Percentiles rank a stretch among this genome's conserved stretches.
Conservation (phyloP, 2,888 invertebrate species). For the Orchesella flavescens region DNA sequence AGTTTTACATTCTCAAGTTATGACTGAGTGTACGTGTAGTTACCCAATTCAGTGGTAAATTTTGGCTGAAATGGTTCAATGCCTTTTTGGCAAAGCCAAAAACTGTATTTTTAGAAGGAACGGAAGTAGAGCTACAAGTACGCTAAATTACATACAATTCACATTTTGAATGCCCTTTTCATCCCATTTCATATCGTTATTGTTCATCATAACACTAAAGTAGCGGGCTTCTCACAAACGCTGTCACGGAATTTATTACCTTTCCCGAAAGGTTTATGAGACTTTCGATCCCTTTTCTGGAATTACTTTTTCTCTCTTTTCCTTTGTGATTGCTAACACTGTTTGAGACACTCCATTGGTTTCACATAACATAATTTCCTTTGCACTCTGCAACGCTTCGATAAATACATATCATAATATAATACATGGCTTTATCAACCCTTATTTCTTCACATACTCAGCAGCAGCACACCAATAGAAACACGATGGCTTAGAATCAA, state of each 20-base stretch:
- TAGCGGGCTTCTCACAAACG: conserved; percentile 26
- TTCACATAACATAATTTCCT: conserved; percentile 10
- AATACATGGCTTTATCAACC: conserved; percentile 21
- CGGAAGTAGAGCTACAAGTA: conserved; percentile 19
- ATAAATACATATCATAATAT: conserved; percentile 17
- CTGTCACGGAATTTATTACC: conserved; percentile 52
- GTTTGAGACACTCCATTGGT: conserved; percentile 33
- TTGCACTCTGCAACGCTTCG: conserved; percentile 7
- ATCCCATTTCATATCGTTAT: conserved; percentile 50
- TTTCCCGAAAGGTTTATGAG: conserved; percentile 60
- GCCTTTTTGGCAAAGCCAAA: not conserved
- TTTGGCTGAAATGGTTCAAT: not conserved
- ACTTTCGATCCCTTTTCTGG: conserved; percentile 58
- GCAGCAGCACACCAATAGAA: no score
- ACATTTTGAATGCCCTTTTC: conserved; percentile 52
- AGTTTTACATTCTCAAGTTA: conserved; percentile 17
- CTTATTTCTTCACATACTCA: no score
- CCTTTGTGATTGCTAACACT: conserved; percentile 10
- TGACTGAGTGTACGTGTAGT: not conserved
- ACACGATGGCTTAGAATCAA: no score
- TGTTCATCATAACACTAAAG: conserved; percentile 60
- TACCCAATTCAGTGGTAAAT: conserved; percentile 19
- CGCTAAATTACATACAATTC: conserved; percentile 37
- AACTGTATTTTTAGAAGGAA: not conserved
- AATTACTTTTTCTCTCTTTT: conserved; percentile 54